These are phyloP conservation scores for Heteronetta atricapilla DNA, from an alignment of 2,113 vertebrate species.

Conservation along the genomic window DNA sequence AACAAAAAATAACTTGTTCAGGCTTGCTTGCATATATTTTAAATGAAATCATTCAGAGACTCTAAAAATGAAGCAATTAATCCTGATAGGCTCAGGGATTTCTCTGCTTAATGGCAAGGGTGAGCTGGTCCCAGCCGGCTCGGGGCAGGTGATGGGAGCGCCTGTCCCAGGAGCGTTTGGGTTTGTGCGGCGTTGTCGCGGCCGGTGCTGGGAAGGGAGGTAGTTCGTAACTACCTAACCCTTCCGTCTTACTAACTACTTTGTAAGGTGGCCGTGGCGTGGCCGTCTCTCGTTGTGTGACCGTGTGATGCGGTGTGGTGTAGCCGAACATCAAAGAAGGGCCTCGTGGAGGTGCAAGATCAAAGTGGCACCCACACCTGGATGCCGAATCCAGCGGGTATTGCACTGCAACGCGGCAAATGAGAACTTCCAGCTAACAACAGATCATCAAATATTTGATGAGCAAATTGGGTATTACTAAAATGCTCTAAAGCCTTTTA, in stretches of 20 bases:
- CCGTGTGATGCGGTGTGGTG: fast-evolving
- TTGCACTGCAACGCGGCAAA: fast-evolving
- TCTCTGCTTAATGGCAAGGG: not conserved
- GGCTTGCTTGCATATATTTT: not conserved
- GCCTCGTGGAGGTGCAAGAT: fast-evolving
- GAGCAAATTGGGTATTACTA: fast-evolving
- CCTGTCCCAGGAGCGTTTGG: too few relatives aligned
- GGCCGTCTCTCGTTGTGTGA: not conserved
- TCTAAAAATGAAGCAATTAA: not conserved
- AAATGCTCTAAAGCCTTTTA: not conserved
- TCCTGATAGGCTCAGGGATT: not conserved
- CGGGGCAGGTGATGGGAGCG: too few relatives aligned
- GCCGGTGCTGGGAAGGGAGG: too few relatives aligned
- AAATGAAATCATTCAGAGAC: not conserved
- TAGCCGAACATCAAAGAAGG: not conserved
- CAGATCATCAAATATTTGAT: fast-evolving
- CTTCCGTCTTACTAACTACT: too few relatives aligned
- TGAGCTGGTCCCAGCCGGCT: too few relatives aligned
- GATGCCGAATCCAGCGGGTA: fast-evolving
- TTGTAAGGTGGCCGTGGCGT: too few relatives aligned
- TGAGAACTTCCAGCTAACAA: not conserved
- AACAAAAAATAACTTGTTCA: not conserved
- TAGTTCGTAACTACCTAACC: too few relatives aligned
- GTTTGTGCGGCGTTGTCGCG: not conserved
- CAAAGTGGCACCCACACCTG: not conserved